phyloP scores from a whole-genome alignment of 1,140 invertebrate species.

The Radopholus similis region DNA sequence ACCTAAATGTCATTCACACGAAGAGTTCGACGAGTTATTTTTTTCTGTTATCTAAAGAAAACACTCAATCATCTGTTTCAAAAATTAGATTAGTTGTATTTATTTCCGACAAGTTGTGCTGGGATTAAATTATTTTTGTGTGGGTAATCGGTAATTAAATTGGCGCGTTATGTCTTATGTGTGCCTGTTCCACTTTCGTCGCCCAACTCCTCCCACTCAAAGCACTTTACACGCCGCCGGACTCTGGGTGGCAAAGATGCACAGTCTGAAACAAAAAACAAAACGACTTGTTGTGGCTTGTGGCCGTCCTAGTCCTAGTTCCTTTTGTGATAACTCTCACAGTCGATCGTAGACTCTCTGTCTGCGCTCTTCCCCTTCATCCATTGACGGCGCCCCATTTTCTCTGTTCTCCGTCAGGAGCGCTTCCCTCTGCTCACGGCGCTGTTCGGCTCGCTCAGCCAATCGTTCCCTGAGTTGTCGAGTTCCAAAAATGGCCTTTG shows the following conservation, averaged over 20 bases:
- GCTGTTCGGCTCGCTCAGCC: conserved; percentile 6
- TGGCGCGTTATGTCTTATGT: too few relatives aligned
- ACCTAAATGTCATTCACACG: background rate
- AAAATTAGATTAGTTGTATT: background rate
- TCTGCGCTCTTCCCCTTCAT: background rate
- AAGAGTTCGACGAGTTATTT: background rate
- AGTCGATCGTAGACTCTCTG: background rate
- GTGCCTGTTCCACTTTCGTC: background rate
- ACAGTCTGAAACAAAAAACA: background rate
- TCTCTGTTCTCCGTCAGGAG: too few relatives aligned
- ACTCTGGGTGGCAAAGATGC: background rate
- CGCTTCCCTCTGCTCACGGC: background rate
- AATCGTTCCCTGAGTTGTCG: conserved; percentile 1
- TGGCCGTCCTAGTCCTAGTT: background rate
- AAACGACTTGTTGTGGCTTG: background rate
- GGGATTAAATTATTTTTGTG: background rate
- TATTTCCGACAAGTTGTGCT: background rate
- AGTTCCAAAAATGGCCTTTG: conserved; percentile 10
- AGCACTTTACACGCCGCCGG: background rate
- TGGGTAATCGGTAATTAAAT: too few relatives aligned
- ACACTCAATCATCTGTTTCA: background rate
- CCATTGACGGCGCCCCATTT: too few relatives aligned
- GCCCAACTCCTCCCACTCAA: background rate
- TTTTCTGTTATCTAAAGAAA: background rate
- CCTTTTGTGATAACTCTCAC: background rate